Conservation (phyloP, 2,797 vertebrate species). For the Myotis planiceps region DNA sequence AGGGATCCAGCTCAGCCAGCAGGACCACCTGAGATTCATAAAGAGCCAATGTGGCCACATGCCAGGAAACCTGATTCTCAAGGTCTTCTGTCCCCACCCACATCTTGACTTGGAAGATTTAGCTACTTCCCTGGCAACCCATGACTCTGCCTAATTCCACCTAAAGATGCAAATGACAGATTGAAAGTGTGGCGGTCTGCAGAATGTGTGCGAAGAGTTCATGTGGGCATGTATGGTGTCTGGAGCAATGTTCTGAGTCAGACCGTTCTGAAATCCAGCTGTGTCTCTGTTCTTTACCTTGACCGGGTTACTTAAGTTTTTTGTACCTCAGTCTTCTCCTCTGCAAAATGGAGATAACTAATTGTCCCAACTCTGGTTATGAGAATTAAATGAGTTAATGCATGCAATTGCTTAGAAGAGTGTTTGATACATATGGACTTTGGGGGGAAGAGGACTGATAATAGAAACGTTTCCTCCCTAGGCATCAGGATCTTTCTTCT, state of each 20-base stretch:
- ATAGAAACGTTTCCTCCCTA: not conserved
- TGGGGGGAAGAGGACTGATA: not conserved
- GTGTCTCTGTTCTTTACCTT: not conserved
- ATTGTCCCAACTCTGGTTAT: not conserved
- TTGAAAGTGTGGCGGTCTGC: not conserved
- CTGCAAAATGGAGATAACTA: not conserved
- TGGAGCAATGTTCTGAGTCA: not conserved
- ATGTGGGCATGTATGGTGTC: accelerated
- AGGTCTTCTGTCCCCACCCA: not conserved
- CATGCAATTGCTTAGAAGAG: not conserved
- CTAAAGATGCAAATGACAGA: not conserved
- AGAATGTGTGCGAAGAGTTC: not conserved
- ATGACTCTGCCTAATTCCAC: not conserved
- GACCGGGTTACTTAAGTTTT: not conserved
- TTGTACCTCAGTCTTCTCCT: not conserved
- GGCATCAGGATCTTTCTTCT: not conserved
- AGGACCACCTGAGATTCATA: not conserved
- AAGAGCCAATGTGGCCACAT: not conserved
- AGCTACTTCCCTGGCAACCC: not conserved
- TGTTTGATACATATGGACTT: not conserved
- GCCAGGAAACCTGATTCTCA: not conserved
- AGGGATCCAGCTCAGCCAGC: not conserved
- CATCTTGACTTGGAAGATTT: not conserved
- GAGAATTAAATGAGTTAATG: not conserved
- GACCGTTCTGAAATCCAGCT: not conserved